phyloP scores from a whole-genome alignment of 1,140 invertebrate species.

The Gonatopus flavifemur region DNA sequence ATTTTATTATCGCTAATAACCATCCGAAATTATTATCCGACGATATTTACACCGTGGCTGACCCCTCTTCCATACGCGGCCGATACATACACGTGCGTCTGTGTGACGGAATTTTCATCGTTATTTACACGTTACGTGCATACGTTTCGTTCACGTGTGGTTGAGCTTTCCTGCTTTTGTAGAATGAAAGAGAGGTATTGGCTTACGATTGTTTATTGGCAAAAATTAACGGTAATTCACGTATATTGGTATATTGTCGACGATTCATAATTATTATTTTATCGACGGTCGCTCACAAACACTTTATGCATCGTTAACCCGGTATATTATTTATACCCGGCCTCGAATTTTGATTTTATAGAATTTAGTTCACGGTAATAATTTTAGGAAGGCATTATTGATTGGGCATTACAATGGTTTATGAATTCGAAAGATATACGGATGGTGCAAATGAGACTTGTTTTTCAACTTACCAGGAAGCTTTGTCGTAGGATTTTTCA shows the following conservation, averaged over 20 bases:
- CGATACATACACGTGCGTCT: constrained; percentile 16
- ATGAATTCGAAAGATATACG: too few relatives aligned
- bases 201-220: constrained; percentile 51
- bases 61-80: constrained; percentile 10
- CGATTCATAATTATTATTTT: constrained; percentile 53
- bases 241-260: constrained; percentile 42
- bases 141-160: constrained; percentile 34
- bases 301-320: constrained; percentile 8
- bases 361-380: too few relatives aligned
- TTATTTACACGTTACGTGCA: constrained; percentile 45
- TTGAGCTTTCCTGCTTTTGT: constrained; percentile 32
- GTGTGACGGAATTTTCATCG: constrained; percentile 42
- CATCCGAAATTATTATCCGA: constrained; percentile 53
- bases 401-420: too few relatives aligned
- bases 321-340: constrained; percentile 7
- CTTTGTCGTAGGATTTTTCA: too few relatives aligned
- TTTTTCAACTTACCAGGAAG: too few relatives aligned
- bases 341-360: too few relatives aligned
- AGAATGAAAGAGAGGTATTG: too few relatives aligned
- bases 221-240: constrained; percentile 56
- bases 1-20: constrained; percentile 57
- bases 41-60: constrained; percentile 46
- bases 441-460: too few relatives aligned
- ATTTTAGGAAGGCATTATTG: too few relatives aligned
- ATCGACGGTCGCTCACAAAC: constrained; percentile 37